phyloP scores from a whole-genome alignment of 2,888 invertebrate species.

The Isotomurus palustris region DNA sequence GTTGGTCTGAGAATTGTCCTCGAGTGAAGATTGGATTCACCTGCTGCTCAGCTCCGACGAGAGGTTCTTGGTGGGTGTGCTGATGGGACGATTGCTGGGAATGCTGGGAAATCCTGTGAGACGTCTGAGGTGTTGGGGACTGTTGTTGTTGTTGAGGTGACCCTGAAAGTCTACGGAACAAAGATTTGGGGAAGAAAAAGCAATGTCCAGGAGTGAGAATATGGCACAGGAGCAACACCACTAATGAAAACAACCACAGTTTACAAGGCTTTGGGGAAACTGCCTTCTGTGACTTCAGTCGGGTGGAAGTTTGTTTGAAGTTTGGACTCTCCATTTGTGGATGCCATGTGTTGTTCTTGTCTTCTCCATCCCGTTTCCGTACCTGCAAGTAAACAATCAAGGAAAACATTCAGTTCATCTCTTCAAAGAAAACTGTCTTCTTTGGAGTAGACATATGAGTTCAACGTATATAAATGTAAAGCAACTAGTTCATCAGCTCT shows the following conservation, averaged over 20 bases:
- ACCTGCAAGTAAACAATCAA: not conserved
- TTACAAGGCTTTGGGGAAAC: no score
- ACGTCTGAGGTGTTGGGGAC: slow-evolving; percentile 6
- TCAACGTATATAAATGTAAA: no score
- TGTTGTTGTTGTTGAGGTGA: slow-evolving; percentile 12
- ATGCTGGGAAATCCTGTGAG: no score
- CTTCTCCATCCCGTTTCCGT: not conserved
- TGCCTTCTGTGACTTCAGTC: no score
- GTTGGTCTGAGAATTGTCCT: slow-evolving; percentile 11
- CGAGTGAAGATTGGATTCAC: slow-evolving; percentile 30
- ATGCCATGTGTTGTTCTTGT: not conserved
- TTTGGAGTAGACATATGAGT: no score
- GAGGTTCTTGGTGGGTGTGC: slow-evolving; percentile 11
- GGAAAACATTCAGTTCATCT: no score
- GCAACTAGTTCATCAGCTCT: no score
- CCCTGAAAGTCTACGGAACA: slow-evolving; percentile 27
- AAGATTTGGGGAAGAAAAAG: slow-evolving; percentile 38
- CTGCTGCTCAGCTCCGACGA: slow-evolving; percentile 17
- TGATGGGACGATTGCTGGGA: slow-evolving; percentile 10
- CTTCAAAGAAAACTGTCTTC: no score
- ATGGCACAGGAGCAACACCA: slow-evolving; percentile 3
- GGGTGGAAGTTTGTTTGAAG: no score
- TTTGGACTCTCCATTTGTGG: no score
- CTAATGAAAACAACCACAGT: not conserved
- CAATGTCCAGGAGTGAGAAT: slow-evolving; percentile 14